Base-by-base conservation (phyloP, 2,113 vertebrate species). In the Ceyx margarethae region DNA sequence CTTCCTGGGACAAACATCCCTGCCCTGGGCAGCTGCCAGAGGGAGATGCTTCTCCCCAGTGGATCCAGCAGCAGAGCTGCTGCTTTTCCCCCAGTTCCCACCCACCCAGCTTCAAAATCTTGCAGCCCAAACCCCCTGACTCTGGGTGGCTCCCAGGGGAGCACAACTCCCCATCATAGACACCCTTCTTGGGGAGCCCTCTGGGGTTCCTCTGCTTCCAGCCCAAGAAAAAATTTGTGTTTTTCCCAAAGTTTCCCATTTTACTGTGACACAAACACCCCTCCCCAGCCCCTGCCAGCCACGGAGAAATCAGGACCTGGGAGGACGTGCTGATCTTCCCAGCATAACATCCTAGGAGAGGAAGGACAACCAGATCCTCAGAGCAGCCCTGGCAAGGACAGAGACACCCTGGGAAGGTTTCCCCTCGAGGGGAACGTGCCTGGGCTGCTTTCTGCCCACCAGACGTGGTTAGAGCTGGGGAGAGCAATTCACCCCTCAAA, bases 1-100 rank as follows among this genome's bases (percentile, higher is more conserved):
- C 1, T 68, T 48, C 23, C 25, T 2, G 17, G 15, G 21, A 20
- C 33, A 61, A 11, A 6, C 10, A 19, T 23, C 58, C 35, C 66
- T 13, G 43, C 57, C 0, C 0, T 1, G 2, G 20, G 45, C 50
- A 43, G 64, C 53, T 58, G 21, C 6, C 1, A 3, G 22, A 4
- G 22, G 37, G 25, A 29, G 64, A 72, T 20, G 60, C 45, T 46
- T 19, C 37, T 33, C 46, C 58, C 29, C 68, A 31, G 48, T 61
- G 22, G 20, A 73, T 20, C 29, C 11, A 5, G 45, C 16, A 66
- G 19, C 19, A 68, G 80, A 69, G 13, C 33, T 37, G 35, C 35
- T 35, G 35, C 35, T 35, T 35, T 35, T 35, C 35, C 35, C 61
- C 62, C 8, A 46, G 43, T 58, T 33, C 7, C 48, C 35, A 18